Conservation (phyloP, 2,113 vertebrate species). For the Melanerpes aurifrons region DNA sequence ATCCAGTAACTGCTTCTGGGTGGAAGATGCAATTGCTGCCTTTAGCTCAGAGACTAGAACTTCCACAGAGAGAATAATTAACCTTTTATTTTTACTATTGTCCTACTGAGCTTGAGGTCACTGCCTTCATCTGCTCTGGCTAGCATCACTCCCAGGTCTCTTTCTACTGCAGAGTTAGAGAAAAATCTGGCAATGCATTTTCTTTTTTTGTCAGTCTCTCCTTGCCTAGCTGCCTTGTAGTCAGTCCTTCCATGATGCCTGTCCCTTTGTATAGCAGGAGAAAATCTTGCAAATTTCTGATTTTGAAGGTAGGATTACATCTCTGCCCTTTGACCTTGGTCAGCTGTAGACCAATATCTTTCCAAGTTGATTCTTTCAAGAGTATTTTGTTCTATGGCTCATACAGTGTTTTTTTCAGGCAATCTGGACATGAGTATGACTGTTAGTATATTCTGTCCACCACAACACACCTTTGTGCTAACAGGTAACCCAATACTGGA, state of each 20-base stretch:
- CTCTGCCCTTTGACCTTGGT: background rate
- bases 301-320: background rate
- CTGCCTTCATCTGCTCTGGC: background rate
- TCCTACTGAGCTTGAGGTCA: constrained; percentile 8
- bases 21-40: background rate
- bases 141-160: background rate
- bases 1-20: background rate
- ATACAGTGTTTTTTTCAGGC: background rate
- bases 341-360: background rate
- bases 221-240: background rate
- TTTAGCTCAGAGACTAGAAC: background rate
- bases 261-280: background rate
- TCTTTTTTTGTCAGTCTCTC: constrained; percentile 1
- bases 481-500: background rate
- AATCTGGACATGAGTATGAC: background rate
- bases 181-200: constrained; percentile 2
- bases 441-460: background rate
- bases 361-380: background rate
- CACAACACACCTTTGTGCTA: background rate
- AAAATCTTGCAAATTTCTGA: background rate
- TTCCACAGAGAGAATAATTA: constrained; percentile 10
- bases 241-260: background rate
- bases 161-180: constrained; percentile 14
- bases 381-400: background rate
- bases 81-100: constrained; percentile 14